A percentile compares a stretch with the other conserved stretches of the same genome.
These are phyloP conservation scores for Enteromius trimaculatus DNA, from an alignment of 2,797 vertebrate genomes.

Conservation along the genomic window DNA sequence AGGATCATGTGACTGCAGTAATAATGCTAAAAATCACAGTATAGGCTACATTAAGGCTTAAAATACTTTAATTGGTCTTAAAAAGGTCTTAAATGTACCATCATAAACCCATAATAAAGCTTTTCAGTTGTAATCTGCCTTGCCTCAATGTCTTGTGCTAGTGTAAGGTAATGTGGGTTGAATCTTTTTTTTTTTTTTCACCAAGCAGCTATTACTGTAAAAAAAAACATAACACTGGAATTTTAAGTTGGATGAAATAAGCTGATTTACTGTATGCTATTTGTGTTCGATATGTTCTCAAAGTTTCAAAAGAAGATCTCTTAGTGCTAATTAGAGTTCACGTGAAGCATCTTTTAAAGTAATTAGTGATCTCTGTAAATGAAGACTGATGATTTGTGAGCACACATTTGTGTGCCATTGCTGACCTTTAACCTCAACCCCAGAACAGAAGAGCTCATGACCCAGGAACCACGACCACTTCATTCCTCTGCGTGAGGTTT, in stretches of 20 bases:
- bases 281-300: neutral
- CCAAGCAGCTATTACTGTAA: neutral
- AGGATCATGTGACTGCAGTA: too few relatives aligned
- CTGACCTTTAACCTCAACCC: conserved; percentile 13
- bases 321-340: neutral
- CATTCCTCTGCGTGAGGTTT: neutral
- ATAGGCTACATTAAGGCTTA: neutral
- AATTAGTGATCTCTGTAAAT: neutral
- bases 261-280: neutral
- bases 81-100: neutral
- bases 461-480: neutral
- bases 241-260: neutral
- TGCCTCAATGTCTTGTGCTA: neutral
- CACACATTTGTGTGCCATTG: neutral
- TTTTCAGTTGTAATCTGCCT: neutral
- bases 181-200: neutral
- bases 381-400: neutral
- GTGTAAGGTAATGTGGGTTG: neutral
- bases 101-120: neutral
- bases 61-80: neutral
- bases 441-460: neutral
- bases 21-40: neutral
- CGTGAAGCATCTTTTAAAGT: neutral
- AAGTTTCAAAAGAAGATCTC: neutral
- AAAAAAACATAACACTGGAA: neutral